Evolutionary conservation across 2,888 invertebrate genomes (phyloP).

Genomic region (Troglohyphantes excavatus): DNA sequence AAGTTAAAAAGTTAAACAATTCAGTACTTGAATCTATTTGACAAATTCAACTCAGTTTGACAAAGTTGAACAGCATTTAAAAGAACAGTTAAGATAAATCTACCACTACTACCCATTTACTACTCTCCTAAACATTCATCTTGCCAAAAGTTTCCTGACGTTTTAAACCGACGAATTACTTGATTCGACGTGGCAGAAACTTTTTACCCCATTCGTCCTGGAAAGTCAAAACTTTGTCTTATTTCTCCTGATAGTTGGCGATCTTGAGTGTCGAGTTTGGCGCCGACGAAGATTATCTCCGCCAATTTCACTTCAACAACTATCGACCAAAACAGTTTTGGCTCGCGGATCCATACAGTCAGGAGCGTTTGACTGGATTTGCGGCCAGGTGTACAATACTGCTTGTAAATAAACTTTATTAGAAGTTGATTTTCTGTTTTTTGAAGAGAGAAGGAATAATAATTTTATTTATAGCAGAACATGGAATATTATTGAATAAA

Average conservation of each 20-base stretch:
- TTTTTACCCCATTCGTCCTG: neutral
- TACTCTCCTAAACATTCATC: no score
- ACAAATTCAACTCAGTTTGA: no score
- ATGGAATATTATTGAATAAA: neutral
- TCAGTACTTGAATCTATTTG: no score
- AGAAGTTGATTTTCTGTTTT: neutral
- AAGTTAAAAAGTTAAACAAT: no score
- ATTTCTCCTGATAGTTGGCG: constrained; percentile 38
- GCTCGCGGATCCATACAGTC: constrained; percentile 51
- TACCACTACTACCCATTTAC: no score
- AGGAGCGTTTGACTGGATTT: constrained; percentile 22
- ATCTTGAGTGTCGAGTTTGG: constrained; percentile 30
- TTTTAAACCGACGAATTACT: neutral
- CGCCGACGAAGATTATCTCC: constrained; percentile 44
- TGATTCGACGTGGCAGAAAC: neutral
- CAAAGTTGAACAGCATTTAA: no score
- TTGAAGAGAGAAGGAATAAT: neutral
- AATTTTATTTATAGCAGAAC: no score
- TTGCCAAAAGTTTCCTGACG: no score
- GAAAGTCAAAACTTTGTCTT: constrained; percentile 24
- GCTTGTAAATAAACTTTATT: constrained; percentile 7
- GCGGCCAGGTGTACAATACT: neutral
- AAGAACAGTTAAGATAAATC: no score
- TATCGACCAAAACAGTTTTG: constrained; percentile 68
- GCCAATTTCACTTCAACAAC: constrained; percentile 42